Percentiles rank a stretch among this genome's conserved stretches.
Conservation (phyloP, 2,797 vertebrate species). For the Cryptoblepharus egeriae region DNA sequence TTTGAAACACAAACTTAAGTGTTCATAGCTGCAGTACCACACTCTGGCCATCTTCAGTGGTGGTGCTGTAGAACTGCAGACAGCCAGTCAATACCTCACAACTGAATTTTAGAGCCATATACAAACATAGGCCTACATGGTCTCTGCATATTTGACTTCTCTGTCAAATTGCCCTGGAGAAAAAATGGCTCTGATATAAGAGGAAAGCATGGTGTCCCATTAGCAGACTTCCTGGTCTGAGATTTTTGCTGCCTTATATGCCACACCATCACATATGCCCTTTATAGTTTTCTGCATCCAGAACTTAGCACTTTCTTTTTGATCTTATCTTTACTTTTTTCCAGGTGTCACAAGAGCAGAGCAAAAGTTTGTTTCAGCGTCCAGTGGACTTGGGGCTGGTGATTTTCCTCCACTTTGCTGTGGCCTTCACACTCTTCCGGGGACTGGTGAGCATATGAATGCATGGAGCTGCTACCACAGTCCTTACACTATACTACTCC, state of each 20-base stretch:
- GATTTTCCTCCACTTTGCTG: constrained; percentile 76
- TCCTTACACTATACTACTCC: no score
- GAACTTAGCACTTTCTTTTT: neutral
- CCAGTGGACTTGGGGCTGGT: constrained; percentile 82
- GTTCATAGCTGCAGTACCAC: no score
- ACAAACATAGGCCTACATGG: no score
- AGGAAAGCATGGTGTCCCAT: neutral
- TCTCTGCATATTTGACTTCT: no score
- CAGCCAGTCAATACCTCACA: no score
- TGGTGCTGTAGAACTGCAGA: no score
- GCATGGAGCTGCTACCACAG: neutral
- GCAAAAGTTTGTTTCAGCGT: constrained; percentile 81
- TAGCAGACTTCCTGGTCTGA: neutral
- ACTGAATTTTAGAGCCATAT: no score
- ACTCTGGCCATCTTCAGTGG: no score
- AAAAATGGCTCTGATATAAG: neutral
- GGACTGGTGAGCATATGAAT: constrained; percentile 84
- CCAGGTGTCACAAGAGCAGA: constrained; percentile 83
- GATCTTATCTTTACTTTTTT: neutral
- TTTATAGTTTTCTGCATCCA: neutral
- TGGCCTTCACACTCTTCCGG: constrained; percentile 86
- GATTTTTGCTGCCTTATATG: neutral
- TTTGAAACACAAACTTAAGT: no score
- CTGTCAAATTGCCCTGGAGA: no score
- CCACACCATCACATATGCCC: neutral